Base-by-base conservation (phyloP, 2,888 invertebrate species). In the Frankliniella intonsa region DNA sequence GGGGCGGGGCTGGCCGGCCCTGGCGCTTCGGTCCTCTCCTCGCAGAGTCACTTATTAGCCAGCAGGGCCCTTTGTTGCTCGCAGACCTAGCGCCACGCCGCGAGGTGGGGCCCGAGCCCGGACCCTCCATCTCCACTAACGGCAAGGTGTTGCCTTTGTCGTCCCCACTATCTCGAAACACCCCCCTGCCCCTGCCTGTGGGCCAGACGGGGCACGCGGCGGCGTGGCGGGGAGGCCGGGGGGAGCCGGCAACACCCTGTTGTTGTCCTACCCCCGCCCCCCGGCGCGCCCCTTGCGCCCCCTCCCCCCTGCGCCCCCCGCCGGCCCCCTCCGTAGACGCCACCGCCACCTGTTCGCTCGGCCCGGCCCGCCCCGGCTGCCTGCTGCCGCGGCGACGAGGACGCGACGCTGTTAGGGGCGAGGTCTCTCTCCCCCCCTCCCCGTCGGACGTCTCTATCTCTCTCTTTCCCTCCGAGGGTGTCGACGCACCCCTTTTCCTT, bases 321-420 rank as follows among this genome's bases (percentile, higher is more conserved):
- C 69, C 22, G 22, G 10, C 69, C 69, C 69, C 69, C 69, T 76
- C 69, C 69, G 22, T 1, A 76, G 69, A 76, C 69, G 69, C 69
- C 55, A 55, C 55, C 69, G 69, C 69, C 69, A 76, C 69, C 69
- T 76, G 69, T 76, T 76, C 69, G 69, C 69, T 76, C 25, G 69
- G 11, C 62, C 62, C 62, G 11, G 19, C 55, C 55, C 55, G 17
- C 38, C 38, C 38, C n/a, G n/a, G n/a, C n/a, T n/a, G 38, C 38
- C 38, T 38, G 38, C 38, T 38, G 38, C 38, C 38, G 38, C 3
- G 3, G 38, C 38, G 62, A 17, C 55, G 55, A n/a, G 80, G 81
- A 82, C 81, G 82, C 76, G 83, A 55, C 81, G 19, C 38, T 38
- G 38, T 38, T 38, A 38, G 38, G 5, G 38, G 38, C 38, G 38